Conservation (phyloP, 2,797 vertebrate species). For the Aldrovandia affinis region DNA sequence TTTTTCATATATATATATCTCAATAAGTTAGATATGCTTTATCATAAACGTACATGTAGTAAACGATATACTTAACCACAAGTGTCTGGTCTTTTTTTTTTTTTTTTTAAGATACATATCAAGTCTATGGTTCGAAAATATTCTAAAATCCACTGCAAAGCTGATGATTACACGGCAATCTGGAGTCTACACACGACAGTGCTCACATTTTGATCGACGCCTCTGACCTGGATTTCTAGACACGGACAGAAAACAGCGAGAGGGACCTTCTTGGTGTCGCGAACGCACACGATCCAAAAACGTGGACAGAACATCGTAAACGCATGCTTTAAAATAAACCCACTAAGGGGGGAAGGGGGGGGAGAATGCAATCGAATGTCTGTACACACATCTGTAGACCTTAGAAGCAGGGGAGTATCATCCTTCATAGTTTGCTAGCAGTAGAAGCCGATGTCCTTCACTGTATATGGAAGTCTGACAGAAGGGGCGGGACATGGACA, state of each 20-base stretch:
- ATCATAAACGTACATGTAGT: conserved; percentile 71
- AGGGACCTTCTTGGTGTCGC: neutral
- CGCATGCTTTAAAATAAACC: conserved; percentile 50
- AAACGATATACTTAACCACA: conserved; percentile 78
- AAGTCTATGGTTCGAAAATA: conserved; percentile 51
- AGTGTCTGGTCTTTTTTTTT: conserved; percentile 77
- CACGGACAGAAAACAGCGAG: conserved; percentile 35
- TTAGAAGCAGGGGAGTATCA: conserved; percentile 52
- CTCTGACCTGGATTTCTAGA: conserved; percentile 37
- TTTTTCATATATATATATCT: conserved; percentile 59
- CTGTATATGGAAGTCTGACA: conserved; percentile 57
- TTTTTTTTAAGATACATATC: conserved; percentile 63
- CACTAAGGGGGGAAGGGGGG: conserved; percentile 29
- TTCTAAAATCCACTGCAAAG: conserved; percentile 51
- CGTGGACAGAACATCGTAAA: conserved; percentile 32
- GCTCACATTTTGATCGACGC: conserved; percentile 43
- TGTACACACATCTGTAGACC: conserved; percentile 48
- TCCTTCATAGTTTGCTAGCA: conserved; percentile 51
- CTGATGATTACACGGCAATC: conserved; percentile 37
- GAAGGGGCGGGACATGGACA: conserved; percentile 54
- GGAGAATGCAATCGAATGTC: conserved; percentile 47
- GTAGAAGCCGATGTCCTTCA: conserved; percentile 44
- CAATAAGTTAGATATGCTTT: conserved; percentile 76
- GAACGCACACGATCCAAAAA: conserved; percentile 7
- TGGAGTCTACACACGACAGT: conserved; percentile 33